Evolutionary conservation across 2,888 invertebrate genomes (phyloP).

Genomic region (Tolmerus cingulatus): DNA sequence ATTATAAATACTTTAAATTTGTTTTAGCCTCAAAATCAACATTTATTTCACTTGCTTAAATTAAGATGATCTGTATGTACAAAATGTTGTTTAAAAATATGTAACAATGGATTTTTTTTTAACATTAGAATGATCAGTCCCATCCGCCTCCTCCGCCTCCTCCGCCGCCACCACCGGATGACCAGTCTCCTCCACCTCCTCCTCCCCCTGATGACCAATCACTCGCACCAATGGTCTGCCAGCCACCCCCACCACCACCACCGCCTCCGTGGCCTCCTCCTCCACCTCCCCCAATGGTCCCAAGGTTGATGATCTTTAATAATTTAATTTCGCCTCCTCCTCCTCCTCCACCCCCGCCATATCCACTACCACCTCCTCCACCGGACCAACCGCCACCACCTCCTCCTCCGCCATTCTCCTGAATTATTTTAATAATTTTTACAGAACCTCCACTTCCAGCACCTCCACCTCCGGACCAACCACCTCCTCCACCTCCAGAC

Average conservation of each 20-base stretch:
- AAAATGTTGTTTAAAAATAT: not conserved
- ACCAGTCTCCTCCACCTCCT: not conserved
- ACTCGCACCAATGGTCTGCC: not conserved
- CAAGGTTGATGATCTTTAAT: not conserved
- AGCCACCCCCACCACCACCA: slow-evolving; percentile 25
- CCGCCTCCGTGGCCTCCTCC: not conserved
- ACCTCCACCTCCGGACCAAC: slow-evolving; percentile 9
- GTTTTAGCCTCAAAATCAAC: not conserved
- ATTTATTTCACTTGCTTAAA: not conserved
- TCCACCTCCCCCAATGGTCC: not conserved
- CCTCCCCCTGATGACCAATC: slow-evolving; percentile 23
- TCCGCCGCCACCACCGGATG: slow-evolving; percentile 42
- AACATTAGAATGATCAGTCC: slow-evolving; percentile 6
- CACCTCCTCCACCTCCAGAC: slow-evolving; percentile 17
- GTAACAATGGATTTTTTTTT: not conserved
- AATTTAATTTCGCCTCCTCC: not conserved
- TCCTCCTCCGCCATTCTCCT: slow-evolving; percentile 52
- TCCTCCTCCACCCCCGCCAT: not conserved
- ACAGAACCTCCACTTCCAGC: slow-evolving; percentile 26
- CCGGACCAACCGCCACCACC: slow-evolving; percentile 69
- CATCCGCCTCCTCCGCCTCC: slow-evolving; percentile 38
- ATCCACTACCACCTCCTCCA: slow-evolving; percentile 27
- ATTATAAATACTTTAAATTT: not conserved
- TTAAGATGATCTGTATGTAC: not conserved
- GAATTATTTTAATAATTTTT: slow-evolving; percentile 5